phyloP scores from a whole-genome alignment of 2,113 vertebrate species.

The Corythornis vintsioides region DNA sequence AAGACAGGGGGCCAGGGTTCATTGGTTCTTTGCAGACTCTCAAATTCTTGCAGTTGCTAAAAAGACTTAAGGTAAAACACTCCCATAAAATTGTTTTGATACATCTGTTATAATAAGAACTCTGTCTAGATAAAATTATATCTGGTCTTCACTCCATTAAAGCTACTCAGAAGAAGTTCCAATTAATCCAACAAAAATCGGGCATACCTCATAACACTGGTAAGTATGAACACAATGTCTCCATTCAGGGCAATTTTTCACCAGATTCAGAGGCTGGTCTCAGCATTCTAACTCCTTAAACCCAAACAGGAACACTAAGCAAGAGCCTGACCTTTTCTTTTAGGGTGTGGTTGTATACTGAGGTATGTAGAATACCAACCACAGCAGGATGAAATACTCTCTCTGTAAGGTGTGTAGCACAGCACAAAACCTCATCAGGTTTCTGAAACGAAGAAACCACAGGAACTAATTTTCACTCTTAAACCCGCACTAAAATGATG shows the following conservation, averaged over 20 bases:
- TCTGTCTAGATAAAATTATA: background rate
- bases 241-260: background rate
- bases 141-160: background rate
- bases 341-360: no score
- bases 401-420: fast-evolving
- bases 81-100: background rate
- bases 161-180: background rate
- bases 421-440: background rate
- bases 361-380: background rate
- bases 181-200: background rate
- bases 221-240: background rate
- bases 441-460: background rate
- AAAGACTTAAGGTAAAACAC: background rate
- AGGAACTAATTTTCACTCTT: background rate
- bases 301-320: background rate
- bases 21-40: background rate
- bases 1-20: background rate
- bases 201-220: background rate
- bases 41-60: background rate
- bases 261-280: background rate
- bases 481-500: background rate
- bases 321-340: background rate
- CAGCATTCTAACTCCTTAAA: background rate
- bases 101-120: background rate
- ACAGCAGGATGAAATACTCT: background rate